Evolutionary conservation across 2,888 invertebrate species (phyloP), one percentile per base, ranked within the genome.

Genomic region (Amitus sp.): DNA sequence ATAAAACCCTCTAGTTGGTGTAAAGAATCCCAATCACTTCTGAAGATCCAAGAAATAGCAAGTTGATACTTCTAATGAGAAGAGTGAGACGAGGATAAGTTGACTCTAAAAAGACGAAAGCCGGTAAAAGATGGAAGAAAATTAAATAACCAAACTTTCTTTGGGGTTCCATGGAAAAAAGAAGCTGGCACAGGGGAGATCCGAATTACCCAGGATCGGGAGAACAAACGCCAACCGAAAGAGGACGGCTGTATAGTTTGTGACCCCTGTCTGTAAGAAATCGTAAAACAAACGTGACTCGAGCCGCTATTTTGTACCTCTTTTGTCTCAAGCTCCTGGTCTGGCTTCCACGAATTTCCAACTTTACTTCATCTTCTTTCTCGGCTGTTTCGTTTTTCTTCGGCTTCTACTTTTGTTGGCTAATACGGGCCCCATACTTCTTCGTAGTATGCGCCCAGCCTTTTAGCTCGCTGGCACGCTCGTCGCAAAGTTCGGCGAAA

Each of bases 101-200:
- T 47, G 34, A n/a, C 19, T n/a, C n/a, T 18, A n/a, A 33, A 30
- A 28, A 19, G 49, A 49, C 10, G 18, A 34, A 9, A 10, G 10
- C 30, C 30, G 10, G 19, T 4, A 9, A 40, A 40, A 37, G 37
- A 37, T 28, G 51, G 71, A 57, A 65, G 67, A 66, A 78, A 79
- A 79, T 79, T 78, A 79, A 78, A 78, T 79, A 78, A 79, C 73
- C 74, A 71, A 79, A 78, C 72, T 75, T 78, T 76, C 65, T 66
- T 59, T 57, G 50, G 61, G 67, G 67, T 54, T 55, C 51, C 28
- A 49, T 47, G n/a, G 28, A 55, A 42, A 64, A 54, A 47, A 54
- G 43, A 28, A 55, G n/a, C n/a, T n/a, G 47, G 46, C 67, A 62
- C 59, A 64, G 69, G 64, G 73, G 74, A 65, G 70, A 71, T 69